Base-by-base conservation (phyloP, 1,140 invertebrate genomes). In the Plectus sambesii region DNA sequence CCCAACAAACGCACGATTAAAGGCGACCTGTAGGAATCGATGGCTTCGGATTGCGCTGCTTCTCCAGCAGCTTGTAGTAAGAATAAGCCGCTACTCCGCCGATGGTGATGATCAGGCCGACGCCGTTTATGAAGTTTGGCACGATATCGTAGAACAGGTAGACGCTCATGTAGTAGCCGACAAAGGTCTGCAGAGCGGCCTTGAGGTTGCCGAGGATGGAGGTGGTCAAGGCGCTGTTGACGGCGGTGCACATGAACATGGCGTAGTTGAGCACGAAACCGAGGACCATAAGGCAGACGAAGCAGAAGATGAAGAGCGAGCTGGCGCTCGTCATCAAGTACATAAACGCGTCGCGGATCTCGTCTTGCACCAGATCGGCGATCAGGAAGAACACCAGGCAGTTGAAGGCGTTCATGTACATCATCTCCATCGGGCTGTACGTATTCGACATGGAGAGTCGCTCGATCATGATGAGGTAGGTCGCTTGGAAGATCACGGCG, bases 211-310 rank as follows among this genome's bases (percentile, higher is more conserved):
- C 73, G 3, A 75, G 70, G 12, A 76, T 60, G 53, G 71, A 73
- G 2, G 75, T 75, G 1, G 75, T 76, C 30, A 76, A 57, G 2
- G 75, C 75, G 9, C 72, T 74, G 19, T 72, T 76, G 36, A 72
- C 56, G 40, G 66, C 68, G 0, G 74, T 75, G 54, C 75, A 75
- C 36, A 75, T 61, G 56, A 76, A 76, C 37, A 75, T 56, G 1
- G 73, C 70, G 53, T 74, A 76, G 55, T 75, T 75, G 19, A 76
- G 56, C 3, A 75, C 49, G 27, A 68, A 69, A 0, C 76, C 76
- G 44, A 74, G 56, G 24, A 61, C 51, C 23, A 75, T 63, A 19
- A 75, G 62, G 2, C 62, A 22, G 25, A 65, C 38, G 47, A 75
- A 71, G 5, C 68, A 41, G 5, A 69, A 24, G 17, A 70, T 42